phyloP scores from a whole-genome alignment of 2,113 vertebrate species.

The Sinocyclocheilus rhinocerous region DNA sequence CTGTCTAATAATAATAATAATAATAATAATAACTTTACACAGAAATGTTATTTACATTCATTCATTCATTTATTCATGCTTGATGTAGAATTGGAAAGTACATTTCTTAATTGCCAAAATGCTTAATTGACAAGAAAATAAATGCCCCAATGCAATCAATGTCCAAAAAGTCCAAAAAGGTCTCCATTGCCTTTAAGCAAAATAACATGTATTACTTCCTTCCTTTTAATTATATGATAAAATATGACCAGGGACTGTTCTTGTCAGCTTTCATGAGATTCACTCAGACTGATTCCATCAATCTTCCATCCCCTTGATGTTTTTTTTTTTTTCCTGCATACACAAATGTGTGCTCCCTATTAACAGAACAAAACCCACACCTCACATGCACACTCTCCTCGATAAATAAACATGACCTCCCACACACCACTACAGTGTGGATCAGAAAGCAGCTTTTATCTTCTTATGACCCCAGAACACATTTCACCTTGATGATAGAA shows the following conservation, averaged over 20 bases:
- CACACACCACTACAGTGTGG: constrained; percentile 32
- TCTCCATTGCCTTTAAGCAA: background rate
- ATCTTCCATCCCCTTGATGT: background rate
- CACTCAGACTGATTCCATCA: background rate
- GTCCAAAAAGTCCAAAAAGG: background rate
- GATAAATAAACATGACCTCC: constrained; percentile 31
- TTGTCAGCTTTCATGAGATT: background rate
- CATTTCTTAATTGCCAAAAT: background rate
- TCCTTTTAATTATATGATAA: background rate
- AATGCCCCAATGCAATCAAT: background rate
- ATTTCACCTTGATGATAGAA: constrained; percentile 46
- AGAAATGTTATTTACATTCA: background rate
- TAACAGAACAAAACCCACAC: constrained; percentile 31
- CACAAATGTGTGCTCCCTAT: constrained; percentile 17
- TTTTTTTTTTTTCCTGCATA: background rate
- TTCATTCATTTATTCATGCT: background rate
- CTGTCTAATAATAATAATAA: no score
- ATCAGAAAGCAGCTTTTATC: constrained; percentile 42
- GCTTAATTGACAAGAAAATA: background rate
- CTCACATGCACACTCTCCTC: background rate
- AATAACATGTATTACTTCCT: background rate
- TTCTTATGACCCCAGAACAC: constrained; percentile 45
- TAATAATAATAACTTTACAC: background rate
- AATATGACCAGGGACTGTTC: no score
- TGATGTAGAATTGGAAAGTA: background rate